Percentiles rank a stretch among this genome's conserved stretches.
phyloP scores from a whole-genome alignment of 2,797 vertebrate genomes.

The Phalanger gymnotis region DNA sequence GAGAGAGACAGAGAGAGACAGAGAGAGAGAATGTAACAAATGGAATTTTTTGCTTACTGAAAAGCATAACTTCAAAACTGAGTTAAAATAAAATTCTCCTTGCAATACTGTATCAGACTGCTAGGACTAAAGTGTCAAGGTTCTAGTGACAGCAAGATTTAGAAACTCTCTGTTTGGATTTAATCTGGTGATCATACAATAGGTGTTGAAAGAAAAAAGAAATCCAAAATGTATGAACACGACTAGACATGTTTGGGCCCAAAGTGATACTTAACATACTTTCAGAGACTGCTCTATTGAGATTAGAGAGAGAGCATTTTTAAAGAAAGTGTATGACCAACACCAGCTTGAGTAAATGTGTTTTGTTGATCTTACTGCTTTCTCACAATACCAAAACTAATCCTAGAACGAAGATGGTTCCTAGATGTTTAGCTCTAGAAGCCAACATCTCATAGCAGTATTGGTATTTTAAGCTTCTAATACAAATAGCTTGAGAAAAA shows the following conservation, averaged over 20 bases:
- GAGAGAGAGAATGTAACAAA: not conserved
- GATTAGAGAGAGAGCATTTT: slow-evolving; percentile 15
- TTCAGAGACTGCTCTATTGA: slow-evolving; percentile 20
- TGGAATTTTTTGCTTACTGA: not conserved
- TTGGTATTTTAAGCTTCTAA: slow-evolving; percentile 46
- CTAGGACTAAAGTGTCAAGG: slow-evolving; percentile 7
- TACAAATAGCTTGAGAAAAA: slow-evolving; percentile 13
- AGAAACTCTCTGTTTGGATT: slow-evolving; percentile 39
- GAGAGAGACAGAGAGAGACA: slow-evolving; percentile 30
- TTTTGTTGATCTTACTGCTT: not conserved
- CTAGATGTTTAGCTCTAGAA: slow-evolving; percentile 10
- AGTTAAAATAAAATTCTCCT: slow-evolving; percentile 41
- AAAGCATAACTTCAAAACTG: not conserved
- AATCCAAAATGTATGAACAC: not conserved
- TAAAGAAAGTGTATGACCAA: slow-evolving; percentile 17
- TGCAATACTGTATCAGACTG: not conserved
- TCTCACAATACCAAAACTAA: slow-evolving; percentile 51
- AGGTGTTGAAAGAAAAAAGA: slow-evolving; percentile 26
- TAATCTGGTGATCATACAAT: slow-evolving; percentile 19
- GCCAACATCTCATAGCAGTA: slow-evolving; percentile 29
- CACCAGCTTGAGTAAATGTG: slow-evolving; percentile 51
- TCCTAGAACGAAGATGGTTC: slow-evolving; percentile 35
- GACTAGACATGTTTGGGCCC: not conserved
- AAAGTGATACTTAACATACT: not conserved
- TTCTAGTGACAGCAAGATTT: slow-evolving; percentile 26